phyloP scores from a whole-genome alignment of 2,797 vertebrate genomes.

The Pseudotriccus pelzelni region DNA sequence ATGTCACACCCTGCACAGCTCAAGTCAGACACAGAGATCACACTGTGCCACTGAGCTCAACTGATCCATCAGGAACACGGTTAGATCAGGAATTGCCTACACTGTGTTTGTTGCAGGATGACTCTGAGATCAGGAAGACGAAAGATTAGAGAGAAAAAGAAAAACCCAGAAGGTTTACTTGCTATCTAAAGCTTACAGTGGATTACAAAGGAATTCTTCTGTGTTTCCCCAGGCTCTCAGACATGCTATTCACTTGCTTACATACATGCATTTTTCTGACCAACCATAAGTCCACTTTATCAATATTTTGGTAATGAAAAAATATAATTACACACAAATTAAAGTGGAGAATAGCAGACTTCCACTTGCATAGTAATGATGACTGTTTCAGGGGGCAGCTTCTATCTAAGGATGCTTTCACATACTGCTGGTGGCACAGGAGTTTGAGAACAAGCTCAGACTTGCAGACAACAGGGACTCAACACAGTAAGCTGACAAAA shows the following conservation, averaged over 20 bases:
- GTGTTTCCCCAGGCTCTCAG: background rate
- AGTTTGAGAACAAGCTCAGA: background rate
- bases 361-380: background rate
- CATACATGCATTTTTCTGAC: background rate
- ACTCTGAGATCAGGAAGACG: background rate
- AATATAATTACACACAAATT: background rate
- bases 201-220: background rate
- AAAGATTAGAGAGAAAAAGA: background rate
- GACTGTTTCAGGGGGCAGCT: background rate
- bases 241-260: background rate
- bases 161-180: background rate
- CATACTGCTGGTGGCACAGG: background rate
- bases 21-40: background rate
- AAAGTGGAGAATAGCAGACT: background rate
- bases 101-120: background rate
- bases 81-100: background rate
- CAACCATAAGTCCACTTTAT: background rate
- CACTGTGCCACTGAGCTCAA: background rate
- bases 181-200: background rate
- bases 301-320: background rate
- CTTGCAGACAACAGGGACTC: background rate
- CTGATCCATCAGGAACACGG: background rate
- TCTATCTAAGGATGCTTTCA: background rate
- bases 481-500: background rate
- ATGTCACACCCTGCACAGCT: accelerated